phyloP scores from a whole-genome alignment of 2,113 vertebrate species.

The Psilopsiagon aurifrons region DNA sequence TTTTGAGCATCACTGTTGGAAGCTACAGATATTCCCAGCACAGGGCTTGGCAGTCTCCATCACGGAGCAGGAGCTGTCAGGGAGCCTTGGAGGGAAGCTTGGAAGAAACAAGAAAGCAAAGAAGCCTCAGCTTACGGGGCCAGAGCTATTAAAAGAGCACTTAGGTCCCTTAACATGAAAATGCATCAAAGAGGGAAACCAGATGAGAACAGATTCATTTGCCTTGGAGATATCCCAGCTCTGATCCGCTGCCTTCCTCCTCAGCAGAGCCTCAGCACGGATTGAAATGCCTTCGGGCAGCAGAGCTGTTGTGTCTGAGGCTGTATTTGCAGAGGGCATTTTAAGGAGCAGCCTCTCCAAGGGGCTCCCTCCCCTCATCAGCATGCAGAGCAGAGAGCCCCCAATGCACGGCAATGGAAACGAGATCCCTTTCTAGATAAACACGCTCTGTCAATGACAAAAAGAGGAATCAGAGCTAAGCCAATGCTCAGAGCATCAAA shows the following conservation, averaged over 20 bases:
- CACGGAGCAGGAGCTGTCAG: not conserved
- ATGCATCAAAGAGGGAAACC: constrained; percentile 24
- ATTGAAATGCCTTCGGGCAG: not conserved
- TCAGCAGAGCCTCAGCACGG: not conserved
- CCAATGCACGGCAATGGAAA: not conserved
- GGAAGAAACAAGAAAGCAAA: not conserved
- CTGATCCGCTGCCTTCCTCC: not conserved
- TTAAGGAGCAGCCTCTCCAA: not conserved
- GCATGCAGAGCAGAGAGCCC: not conserved
- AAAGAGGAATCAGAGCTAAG: not conserved
- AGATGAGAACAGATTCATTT: constrained; percentile 27
- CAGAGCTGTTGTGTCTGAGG: not conserved
- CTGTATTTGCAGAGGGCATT: not conserved
- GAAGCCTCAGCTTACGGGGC: not conserved
- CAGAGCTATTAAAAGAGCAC: not conserved
- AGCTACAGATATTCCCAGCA: not conserved
- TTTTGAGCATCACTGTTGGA: not conserved
- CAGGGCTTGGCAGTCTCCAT: not conserved
- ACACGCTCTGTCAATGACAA: not conserved
- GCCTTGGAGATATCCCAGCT: not conserved
- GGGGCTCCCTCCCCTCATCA: not conserved
- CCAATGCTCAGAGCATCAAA: not conserved
- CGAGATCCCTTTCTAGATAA: not conserved
- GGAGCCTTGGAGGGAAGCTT: not conserved
- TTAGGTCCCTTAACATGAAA: not conserved